Conservation (phyloP, 53 echinoderm and acorn worm genomes). For the Zoroaster sp. region DNA sequence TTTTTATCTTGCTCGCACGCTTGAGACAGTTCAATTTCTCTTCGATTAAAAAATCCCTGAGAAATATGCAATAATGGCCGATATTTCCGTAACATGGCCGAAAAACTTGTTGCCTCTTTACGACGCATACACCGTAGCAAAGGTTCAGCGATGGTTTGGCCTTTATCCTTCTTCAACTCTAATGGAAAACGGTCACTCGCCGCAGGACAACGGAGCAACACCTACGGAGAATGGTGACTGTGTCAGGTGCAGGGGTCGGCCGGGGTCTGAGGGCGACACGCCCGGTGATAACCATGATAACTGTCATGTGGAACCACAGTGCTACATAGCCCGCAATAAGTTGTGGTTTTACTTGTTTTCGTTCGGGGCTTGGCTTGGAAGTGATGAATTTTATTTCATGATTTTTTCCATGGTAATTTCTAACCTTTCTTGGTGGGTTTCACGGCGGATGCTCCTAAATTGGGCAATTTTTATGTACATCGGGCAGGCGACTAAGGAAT, state of each 20-base stretch:
- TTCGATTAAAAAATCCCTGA: background rate
- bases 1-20: too few species aligned
- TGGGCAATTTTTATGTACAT: slow-evolving; percentile 93
- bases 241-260: background rate
- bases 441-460: slow-evolving; percentile 75
- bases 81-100: slow-evolving; percentile 19
- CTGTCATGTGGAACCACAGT: background rate
- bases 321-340: slow-evolving; percentile 72
- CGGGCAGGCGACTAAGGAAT: slow-evolving; percentile 89
- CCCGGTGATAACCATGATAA: background rate
- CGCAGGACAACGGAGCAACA: background rate
- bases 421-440: slow-evolving; percentile 76
- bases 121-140: slow-evolving; percentile 66
- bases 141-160: slow-evolving; percentile 76
- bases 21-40: background rate
- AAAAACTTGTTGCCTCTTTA: slow-evolving; percentile 24
- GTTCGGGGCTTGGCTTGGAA: slow-evolving; percentile 82
- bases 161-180: slow-evolving; percentile 11
- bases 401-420: slow-evolving; percentile 79
- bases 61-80: slow-evolving; percentile 4
- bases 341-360: slow-evolving; percentile 85
- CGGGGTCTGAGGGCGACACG: background rate
- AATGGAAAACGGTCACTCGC: background rate
- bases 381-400: slow-evolving; percentile 86
- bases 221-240: background rate